Evolutionary conservation across 1,140 invertebrate species (phyloP), one percentile per base, ranked within the genome.

Genomic region (Leucophenga varia): DNA sequence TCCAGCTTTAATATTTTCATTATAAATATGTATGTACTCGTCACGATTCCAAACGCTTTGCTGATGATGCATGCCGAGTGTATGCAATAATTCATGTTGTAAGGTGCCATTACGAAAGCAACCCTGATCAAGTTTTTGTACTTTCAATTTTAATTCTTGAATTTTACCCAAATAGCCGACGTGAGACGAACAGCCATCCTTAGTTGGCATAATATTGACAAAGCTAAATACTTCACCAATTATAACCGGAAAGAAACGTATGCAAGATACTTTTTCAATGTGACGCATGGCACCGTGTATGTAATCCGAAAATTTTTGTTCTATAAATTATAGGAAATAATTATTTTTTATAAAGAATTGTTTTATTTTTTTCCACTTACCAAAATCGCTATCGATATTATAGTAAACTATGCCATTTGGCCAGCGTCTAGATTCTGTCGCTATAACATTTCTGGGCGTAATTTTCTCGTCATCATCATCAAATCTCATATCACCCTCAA

Each of bases 21-120:
- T 84, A 2, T 79, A 52, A 35, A 90, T 81, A 6, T 72, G 72
- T 2, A 89, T 81, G 56, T 80, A 87, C 6, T 83, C 74, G 54
- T 88, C 86, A 52, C 86, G 73, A 61, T 89, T 84, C 2, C 78
- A 76, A 25, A 84, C 77, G 55, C 82, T 83, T 67, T 89, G 86
- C 75, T 88, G 86, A 57, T 89, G 82, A 60, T 79, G 81, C 57
- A 86, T 85, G 0, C 85, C 85, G 2, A 85, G 71, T 0, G 83
- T 34, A 58, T 86, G 84, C 47, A 85, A 74, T n/a, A 86, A 61
- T 67, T 86, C 85, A 53, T 87, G 84, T 6, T 84, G 76, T 10
- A 85, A 74, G 1, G 79, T 79, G 5, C 77, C 78, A 34, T n/a
- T 64, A 61, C 10, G 70, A 25, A 63, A 51, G 31, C 63, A 64